Evolutionary conservation across 37 sponge, comb jelly and placozoan genomes (phyloP).

Genomic region (Lycopodina hypogea): DNA sequence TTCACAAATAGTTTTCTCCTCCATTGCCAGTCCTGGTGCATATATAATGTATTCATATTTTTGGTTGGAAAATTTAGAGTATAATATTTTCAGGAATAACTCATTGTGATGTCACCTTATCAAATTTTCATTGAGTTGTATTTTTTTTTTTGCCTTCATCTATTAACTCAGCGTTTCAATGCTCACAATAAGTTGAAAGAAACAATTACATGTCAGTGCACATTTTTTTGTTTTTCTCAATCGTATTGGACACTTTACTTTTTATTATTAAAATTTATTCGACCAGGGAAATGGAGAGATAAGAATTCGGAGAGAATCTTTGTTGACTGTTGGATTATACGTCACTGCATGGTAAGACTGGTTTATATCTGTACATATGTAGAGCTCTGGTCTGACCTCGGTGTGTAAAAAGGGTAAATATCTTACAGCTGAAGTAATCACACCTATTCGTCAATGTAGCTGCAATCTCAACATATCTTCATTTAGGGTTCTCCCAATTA

Average conservation of each 20-base stretch:
- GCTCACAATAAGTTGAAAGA: too few relatives aligned
- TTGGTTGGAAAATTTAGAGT: background rate
- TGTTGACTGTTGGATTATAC: background rate
- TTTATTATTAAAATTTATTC: too few relatives aligned
- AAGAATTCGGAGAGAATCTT: background rate
- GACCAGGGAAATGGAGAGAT: background rate
- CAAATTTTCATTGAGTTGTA: too few relatives aligned
- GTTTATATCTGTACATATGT: background rate
- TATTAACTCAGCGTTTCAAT: too few relatives aligned
- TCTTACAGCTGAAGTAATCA: background rate
- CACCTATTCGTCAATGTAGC: background rate
- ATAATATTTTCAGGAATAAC: too few relatives aligned
- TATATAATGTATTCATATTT: background rate
- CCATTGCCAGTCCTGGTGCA: background rate
- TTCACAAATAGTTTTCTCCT: background rate
- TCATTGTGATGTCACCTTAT: too few relatives aligned
- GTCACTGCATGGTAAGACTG: background rate
- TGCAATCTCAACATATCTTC: background rate
- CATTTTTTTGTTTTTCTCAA: too few relatives aligned
- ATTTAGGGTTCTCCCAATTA: slow-evolving; percentile 26
- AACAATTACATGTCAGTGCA: too few relatives aligned
- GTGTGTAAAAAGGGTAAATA: background rate
- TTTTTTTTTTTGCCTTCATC: too few relatives aligned
- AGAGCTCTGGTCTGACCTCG: background rate
- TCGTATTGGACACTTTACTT: too few relatives aligned